Evolutionary conservation across 2,797 vertebrate species (phyloP).

Genomic region (Cynopterus sphinx): DNA sequence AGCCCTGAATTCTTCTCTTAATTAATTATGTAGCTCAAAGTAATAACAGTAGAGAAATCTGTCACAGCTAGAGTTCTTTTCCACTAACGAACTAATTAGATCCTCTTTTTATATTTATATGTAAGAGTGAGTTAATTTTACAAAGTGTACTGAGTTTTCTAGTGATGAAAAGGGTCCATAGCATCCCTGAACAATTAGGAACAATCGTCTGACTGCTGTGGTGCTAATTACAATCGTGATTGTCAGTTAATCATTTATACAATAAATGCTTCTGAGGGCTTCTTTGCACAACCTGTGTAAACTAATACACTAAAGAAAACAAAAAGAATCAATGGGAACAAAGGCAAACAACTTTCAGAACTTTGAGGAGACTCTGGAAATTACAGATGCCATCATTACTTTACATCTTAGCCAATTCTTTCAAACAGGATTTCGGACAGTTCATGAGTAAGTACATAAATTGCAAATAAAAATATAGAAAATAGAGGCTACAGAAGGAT

Average conservation of each 20-base stretch:
- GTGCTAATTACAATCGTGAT: constrained; percentile 34
- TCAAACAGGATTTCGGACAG: constrained; percentile 14
- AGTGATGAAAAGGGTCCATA: background rate
- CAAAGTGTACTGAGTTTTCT: constrained; percentile 3
- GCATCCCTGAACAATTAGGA: background rate
- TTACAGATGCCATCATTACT: background rate
- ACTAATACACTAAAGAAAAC: background rate
- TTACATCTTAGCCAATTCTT: background rate
- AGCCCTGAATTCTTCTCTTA: constrained; percentile 45
- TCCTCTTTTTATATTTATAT: background rate
- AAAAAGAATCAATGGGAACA: constrained; percentile 18
- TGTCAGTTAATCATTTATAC: background rate
- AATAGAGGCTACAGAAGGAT: background rate
- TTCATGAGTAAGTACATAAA: background rate
- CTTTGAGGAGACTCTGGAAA: constrained; percentile 33
- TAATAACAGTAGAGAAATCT: background rate
- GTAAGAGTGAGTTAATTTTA: constrained; percentile 36
- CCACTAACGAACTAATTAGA: background rate
- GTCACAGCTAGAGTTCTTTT: constrained; percentile 12
- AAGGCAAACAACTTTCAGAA: constrained; percentile 40
- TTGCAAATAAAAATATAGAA: constrained; percentile 40
- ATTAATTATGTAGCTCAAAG: constrained; percentile 11
- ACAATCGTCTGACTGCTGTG: background rate
- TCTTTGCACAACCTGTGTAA: constrained; percentile 29
- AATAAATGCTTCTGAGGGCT: background rate